These are phyloP conservation scores for Gymnopithys bicolor DNA, from an alignment of 2,797 vertebrate genomes.

Conservation along the genomic window DNA sequence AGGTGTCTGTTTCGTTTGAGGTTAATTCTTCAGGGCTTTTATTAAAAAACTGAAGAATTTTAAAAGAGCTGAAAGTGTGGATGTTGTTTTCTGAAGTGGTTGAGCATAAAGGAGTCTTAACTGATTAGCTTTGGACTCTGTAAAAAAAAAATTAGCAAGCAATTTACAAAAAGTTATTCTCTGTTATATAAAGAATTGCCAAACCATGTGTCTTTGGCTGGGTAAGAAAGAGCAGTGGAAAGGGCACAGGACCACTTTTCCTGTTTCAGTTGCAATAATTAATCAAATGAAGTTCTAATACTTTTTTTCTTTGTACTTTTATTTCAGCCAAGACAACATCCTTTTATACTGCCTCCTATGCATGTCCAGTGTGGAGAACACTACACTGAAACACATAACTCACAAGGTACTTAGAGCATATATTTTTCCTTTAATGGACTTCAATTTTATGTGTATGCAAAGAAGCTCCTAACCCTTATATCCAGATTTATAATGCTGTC, in stretches of 20 bases:
- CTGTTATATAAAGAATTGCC: not conserved
- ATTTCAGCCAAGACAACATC: conserved; percentile 89
- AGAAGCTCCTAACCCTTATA: not conserved
- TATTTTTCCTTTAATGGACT: not conserved
- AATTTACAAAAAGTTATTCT: not conserved
- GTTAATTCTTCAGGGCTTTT: conserved; percentile 2
- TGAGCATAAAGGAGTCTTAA: not conserved
- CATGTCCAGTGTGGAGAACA: conserved; percentile 91
- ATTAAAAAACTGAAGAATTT: not conserved
- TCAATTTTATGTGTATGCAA: not conserved
- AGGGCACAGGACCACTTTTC: not conserved
- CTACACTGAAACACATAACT: conserved; percentile 93
- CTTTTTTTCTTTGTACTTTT: conserved; percentile 17
- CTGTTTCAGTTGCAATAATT: conserved; percentile 5
- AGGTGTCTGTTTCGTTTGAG: not conserved
- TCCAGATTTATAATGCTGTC: not conserved
- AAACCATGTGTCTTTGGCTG: not conserved
- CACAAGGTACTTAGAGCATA: conserved; percentile 87
- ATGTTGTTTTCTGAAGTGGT: not conserved
- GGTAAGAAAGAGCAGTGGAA: conserved; percentile 5
- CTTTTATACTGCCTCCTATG: conserved; percentile 90
- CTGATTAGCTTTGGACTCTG: not conserved
- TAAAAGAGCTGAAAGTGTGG: not conserved
- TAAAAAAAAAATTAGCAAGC: not conserved
- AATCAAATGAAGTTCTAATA: not conserved